phyloP scores from a whole-genome alignment of 2,113 vertebrate genomes.

The Oncorhynchus tshawytscha region DNA sequence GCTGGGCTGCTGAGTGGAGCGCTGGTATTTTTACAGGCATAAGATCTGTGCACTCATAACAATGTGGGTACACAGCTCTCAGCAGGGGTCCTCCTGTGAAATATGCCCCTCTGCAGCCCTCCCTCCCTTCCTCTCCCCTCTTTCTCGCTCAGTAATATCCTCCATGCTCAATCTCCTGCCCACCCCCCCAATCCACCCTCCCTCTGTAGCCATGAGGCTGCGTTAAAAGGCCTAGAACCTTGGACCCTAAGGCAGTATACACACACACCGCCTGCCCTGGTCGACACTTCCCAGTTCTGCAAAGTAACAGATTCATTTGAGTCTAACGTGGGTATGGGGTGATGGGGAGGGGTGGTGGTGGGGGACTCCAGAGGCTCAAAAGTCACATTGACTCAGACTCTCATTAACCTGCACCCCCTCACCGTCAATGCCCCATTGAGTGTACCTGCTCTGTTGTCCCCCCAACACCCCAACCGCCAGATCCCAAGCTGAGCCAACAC shows the following conservation, averaged over 20 bases:
- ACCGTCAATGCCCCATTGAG: slow-evolving; percentile 44
- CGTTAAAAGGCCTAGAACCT: slow-evolving; percentile 85
- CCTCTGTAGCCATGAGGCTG: slow-evolving; percentile 78
- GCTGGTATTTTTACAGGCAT: slow-evolving; percentile 88
- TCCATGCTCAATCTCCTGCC: slow-evolving; percentile 83
- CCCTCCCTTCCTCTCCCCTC: slow-evolving; percentile 57
- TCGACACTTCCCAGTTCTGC: too few relatives aligned
- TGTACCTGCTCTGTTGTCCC: slow-evolving; percentile 82
- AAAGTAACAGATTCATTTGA: slow-evolving; percentile 87
- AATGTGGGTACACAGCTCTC: slow-evolving; percentile 82
- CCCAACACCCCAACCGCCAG: neutral
- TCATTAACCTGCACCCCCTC: slow-evolving; percentile 80
- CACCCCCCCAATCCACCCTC: slow-evolving; percentile 68
- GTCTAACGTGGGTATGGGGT: slow-evolving; percentile 62
- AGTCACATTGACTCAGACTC: slow-evolving; percentile 85
- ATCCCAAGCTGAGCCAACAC: slow-evolving; percentile 26
- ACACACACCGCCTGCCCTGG: slow-evolving; percentile 73
- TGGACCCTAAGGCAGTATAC: slow-evolving; percentile 58
- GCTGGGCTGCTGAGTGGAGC: slow-evolving; percentile 70
- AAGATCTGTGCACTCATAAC: slow-evolving; percentile 86
- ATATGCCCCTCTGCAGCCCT: slow-evolving; percentile 77
- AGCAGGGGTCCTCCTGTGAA: slow-evolving; percentile 84
- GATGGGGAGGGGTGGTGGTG: slow-evolving; percentile 18
- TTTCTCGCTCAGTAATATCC: slow-evolving; percentile 72
- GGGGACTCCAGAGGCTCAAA: slow-evolving; percentile 75